Evolutionary conservation across 2,113 vertebrate genomes (phyloP).

Genomic region (Rhabdornis inornatus): DNA sequence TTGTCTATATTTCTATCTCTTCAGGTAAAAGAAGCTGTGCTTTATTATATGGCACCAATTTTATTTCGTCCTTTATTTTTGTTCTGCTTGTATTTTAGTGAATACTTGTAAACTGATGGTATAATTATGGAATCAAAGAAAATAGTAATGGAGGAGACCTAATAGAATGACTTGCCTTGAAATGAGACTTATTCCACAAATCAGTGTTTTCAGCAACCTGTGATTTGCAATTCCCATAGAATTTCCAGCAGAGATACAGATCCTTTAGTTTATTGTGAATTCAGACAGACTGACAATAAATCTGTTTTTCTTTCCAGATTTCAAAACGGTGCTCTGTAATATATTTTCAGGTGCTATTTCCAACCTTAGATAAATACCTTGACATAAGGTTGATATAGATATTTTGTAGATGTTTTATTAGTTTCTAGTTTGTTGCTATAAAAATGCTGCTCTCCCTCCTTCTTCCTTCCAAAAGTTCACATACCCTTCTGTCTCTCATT

Average conservation of each 20-base stretch:
- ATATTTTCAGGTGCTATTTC: neutral
- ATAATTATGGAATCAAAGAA: constrained; percentile 26
- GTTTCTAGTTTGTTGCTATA: neutral
- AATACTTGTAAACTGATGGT: neutral
- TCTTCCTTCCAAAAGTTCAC: neutral
- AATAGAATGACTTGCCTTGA: neutral
- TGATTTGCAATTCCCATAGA: neutral
- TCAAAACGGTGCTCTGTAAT: neutral
- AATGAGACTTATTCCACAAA: neutral
- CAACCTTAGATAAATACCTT: neutral
- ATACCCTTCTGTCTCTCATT: neutral
- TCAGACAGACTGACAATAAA: neutral
- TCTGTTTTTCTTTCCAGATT: neutral
- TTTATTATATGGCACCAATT: neutral
- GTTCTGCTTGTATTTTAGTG: neutral
- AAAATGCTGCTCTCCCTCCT: neutral
- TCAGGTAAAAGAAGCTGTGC: neutral
- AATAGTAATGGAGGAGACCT: neutral
- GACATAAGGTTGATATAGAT: neutral
- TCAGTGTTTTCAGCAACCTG: neutral
- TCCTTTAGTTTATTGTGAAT: neutral
- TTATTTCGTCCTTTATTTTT: neutral
- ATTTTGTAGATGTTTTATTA: neutral
- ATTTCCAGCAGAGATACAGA: neutral
- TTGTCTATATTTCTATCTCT: constrained; percentile 6